phyloP scores from a whole-genome alignment of 2,888 invertebrate species.

The Morinoia aosen region DNA sequence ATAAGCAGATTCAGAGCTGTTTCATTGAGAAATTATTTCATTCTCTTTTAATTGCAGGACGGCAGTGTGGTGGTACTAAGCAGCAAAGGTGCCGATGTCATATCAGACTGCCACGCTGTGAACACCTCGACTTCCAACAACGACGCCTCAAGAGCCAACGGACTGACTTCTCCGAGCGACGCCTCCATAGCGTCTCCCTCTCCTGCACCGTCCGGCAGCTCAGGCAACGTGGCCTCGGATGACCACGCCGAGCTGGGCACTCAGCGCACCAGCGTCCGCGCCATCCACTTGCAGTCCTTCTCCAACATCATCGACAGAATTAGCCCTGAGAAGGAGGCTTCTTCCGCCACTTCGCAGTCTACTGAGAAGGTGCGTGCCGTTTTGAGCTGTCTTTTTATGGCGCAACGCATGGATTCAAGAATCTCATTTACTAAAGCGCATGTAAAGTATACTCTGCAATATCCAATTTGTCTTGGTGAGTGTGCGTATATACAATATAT shows the following conservation, averaged over 20 bases:
- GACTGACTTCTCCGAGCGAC: background rate
- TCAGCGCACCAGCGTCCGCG: conserved; percentile 52
- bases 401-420: background rate
- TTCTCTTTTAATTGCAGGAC: background rate
- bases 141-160: background rate
- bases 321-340: conserved; percentile 75
- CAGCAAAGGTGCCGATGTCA: background rate
- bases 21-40: background rate
- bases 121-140: background rate
- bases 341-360: conserved; percentile 53
- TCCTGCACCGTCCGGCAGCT: background rate
- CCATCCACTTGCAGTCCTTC: conserved; percentile 77
- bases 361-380: conserved; percentile 59
- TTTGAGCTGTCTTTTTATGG: background rate
- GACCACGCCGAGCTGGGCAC: background rate
- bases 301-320: conserved; percentile 73
- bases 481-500: background rate
- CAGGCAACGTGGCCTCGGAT: background rate
- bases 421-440: background rate
- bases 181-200: background rate
- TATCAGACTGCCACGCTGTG: background rate
- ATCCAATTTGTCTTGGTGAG: background rate
- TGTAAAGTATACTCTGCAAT: too few species aligned
- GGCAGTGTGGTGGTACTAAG: background rate
- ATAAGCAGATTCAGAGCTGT: too few species aligned